Evolutionary conservation across 1,140 invertebrate species (phyloP).

Genomic region (Drosophila littoralis): DNA sequence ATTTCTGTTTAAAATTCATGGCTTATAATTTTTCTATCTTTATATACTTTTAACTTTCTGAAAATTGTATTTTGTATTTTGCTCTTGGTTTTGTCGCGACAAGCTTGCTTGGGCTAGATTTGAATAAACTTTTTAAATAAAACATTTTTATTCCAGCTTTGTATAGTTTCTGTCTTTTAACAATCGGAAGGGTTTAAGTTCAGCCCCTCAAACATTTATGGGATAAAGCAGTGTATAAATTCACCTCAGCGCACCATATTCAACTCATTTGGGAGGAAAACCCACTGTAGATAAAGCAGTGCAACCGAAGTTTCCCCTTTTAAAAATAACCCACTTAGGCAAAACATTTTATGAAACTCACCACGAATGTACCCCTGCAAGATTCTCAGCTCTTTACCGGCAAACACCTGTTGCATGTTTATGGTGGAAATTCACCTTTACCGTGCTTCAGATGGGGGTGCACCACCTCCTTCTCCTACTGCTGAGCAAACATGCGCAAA

Average conservation of each 20-base stretch:
- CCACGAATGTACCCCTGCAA: background rate
- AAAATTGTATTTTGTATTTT: no score
- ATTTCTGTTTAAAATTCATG: no score
- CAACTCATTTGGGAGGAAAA: no score
- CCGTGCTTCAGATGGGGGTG: background rate
- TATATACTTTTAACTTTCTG: no score
- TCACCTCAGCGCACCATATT: background rate
- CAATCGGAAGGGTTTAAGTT: no score
- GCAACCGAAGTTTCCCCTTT: background rate
- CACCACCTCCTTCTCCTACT: background rate
- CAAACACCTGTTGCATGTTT: constrained; percentile 65
- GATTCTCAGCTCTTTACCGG: constrained; percentile 12
- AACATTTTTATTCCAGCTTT: no score
- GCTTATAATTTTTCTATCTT: no score
- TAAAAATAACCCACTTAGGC: background rate
- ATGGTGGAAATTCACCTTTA: constrained; percentile 15
- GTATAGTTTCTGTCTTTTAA: no score
- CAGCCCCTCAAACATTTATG: no score
- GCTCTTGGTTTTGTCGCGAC: no score
- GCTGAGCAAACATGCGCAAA: constrained; percentile 29
- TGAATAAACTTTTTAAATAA: no score
- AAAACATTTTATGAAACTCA: background rate
- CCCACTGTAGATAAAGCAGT: constrained; percentile 37
- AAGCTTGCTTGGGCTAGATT: no score
- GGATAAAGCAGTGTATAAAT: background rate